Evolutionary conservation across 2,113 vertebrate species (phyloP).

Genomic region (Chrysochloris asiatica): DNA sequence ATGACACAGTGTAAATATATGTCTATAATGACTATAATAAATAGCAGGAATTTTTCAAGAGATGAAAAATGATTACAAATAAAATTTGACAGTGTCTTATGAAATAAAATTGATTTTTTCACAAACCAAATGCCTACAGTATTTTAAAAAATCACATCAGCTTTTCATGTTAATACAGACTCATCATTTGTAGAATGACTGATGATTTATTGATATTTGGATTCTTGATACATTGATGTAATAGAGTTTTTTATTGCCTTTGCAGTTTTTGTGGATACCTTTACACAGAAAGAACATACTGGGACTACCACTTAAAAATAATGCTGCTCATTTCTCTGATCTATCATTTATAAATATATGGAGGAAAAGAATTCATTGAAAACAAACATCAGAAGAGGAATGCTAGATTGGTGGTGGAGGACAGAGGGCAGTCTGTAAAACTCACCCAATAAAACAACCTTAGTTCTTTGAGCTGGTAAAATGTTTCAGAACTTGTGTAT

Average conservation of each 20-base stretch:
- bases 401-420: not conserved
- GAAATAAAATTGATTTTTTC: conserved; percentile 45
- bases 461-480: conserved; percentile 10
- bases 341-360: not conserved
- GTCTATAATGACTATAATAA: conserved; percentile 26
- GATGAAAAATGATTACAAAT: conserved; percentile 19
- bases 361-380: not conserved
- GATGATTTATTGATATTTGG: conserved; percentile 44
- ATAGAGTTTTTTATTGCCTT: conserved; percentile 44
- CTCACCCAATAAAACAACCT: conserved; percentile 7
- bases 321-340: conserved; percentile 9
- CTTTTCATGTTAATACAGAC: conserved; percentile 31
- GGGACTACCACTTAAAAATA: conserved; percentile 6
- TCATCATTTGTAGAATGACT: conserved; percentile 43
- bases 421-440: not conserved
- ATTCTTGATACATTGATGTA: not conserved
- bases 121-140: conserved; percentile 3
- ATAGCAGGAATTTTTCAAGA: conserved; percentile 40
- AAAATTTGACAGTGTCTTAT: conserved; percentile 30
- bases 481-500: not conserved
- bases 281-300: not conserved
- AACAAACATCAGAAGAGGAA: not conserved
- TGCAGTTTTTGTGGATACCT: not conserved
- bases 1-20: not conserved
- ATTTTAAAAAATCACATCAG: not conserved